Conservation (phyloP, 2,113 vertebrate species). For the Hypomesus transpacificus region DNA sequence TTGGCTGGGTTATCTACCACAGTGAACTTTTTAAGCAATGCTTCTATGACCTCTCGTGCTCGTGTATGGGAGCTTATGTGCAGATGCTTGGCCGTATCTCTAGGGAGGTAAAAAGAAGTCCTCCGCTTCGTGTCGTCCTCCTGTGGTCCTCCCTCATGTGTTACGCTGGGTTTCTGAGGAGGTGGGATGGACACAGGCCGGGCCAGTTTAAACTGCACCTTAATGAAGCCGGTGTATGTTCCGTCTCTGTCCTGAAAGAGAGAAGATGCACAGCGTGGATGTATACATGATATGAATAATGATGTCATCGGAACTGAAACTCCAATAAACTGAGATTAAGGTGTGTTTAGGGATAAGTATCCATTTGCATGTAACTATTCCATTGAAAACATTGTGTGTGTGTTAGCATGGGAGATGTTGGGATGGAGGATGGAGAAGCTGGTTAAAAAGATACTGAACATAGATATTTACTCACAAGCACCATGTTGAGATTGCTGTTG, state of each 20-base stretch:
- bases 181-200: slow-evolving; percentile 87
- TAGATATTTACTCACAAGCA: slow-evolving; percentile 71
- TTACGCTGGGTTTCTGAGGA: slow-evolving; percentile 66
- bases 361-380: no score
- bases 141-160: slow-evolving; percentile 61
- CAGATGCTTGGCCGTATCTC: slow-evolving; percentile 88
- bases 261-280: slow-evolving; percentile 7
- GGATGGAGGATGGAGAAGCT: not conserved
- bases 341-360: no score
- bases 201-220: slow-evolving; percentile 89
- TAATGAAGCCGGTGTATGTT: slow-evolving; percentile 95
- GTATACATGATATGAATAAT: not conserved
- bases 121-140: slow-evolving; percentile 70
- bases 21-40: slow-evolving; percentile 91
- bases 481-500: slow-evolving; percentile 94
- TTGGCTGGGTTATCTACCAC: slow-evolving; percentile 94
- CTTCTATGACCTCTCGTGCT: slow-evolving; percentile 89
- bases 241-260: slow-evolving; percentile 84
- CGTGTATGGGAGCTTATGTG: slow-evolving; percentile 87
- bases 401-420: not conserved
- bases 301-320: not conserved
- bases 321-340: not conserved
- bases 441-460: not conserved
- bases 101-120: slow-evolving; percentile 96
- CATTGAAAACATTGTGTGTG: not conserved